A percentile compares a stretch with the other conserved stretches of the same genome.
These are phyloP conservation scores for Leptinotarsa peninsularis DNA, from an alignment of 2,888 invertebrate species.

Conservation along the genomic window DNA sequence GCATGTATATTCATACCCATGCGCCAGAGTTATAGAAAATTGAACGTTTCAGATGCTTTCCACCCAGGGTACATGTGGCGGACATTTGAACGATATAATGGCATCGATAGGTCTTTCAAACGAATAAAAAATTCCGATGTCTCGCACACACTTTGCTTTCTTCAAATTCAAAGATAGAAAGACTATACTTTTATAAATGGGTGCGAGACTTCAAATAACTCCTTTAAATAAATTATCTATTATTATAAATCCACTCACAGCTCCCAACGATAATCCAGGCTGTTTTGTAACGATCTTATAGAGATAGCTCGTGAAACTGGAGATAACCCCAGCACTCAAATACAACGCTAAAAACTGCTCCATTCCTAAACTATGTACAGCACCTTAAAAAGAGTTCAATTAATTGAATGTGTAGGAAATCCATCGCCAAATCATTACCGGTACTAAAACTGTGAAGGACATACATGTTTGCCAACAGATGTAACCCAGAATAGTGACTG, in stretches of 20 bases:
- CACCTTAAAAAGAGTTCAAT: slow-evolving; percentile 67
- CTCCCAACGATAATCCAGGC: slow-evolving; percentile 88
- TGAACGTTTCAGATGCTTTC: too few species aligned
- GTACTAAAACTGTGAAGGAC: slow-evolving; percentile 88
- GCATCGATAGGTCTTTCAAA: too few species aligned
- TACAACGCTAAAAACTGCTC: slow-evolving; percentile 95
- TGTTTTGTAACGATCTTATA: slow-evolving; percentile 79
- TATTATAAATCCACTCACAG: slow-evolving; percentile 74
- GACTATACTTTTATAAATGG: too few species aligned
- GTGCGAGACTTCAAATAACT: too few species aligned
- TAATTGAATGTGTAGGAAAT: background rate
- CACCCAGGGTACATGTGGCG: too few species aligned
- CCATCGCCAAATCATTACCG: slow-evolving; percentile 58
- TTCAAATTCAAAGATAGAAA: too few species aligned
- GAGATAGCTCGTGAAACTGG: slow-evolving; percentile 86
- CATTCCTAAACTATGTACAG: slow-evolving; percentile 81
- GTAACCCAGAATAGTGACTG: slow-evolving; percentile 89
- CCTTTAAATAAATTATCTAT: too few species aligned
- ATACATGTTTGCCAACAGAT: slow-evolving; percentile 95
- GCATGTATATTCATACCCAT: too few species aligned
- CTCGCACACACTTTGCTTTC: too few species aligned
- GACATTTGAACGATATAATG: too few species aligned
- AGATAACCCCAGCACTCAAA: slow-evolving; percentile 86
- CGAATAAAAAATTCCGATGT: too few species aligned
- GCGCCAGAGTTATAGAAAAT: too few species aligned